A percentile compares a stretch with the other conserved stretches of the same genome.
phyloP scores from a whole-genome alignment of 2,797 vertebrate species.

The Neopelma chrysocephalum region DNA sequence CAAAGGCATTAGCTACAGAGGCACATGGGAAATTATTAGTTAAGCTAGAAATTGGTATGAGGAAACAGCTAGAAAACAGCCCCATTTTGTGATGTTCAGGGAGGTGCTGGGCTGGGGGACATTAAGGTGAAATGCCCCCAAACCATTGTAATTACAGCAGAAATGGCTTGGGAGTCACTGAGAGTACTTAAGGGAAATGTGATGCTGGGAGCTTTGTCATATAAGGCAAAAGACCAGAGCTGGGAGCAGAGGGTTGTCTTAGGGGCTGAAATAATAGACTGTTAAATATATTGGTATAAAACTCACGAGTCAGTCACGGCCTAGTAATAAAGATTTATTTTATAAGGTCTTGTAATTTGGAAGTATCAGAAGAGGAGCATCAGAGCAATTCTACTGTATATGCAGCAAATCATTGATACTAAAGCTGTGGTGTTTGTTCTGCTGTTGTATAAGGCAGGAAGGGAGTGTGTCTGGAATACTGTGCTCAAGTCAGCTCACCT shows the following conservation, averaged over 20 bases:
- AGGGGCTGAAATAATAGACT: neutral
- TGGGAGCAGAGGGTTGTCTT: neutral
- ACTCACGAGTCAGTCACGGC: neutral
- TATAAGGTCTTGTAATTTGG: neutral
- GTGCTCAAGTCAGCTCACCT: neutral
- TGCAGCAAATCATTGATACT: neutral
- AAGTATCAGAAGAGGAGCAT: neutral
- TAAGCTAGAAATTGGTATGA: neutral
- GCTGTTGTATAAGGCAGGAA: neutral
- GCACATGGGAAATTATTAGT: neutral
- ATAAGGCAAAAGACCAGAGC: neutral
- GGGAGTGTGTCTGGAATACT: neutral
- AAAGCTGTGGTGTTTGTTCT: rapidly evolving
- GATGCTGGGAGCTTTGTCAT: neutral
- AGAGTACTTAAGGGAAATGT: rapidly evolving
- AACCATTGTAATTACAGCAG: neutral
- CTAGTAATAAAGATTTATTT: neutral
- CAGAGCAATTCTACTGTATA: neutral
- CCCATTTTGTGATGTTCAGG: neutral
- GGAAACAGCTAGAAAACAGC: neutral
- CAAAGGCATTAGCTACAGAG: neutral
- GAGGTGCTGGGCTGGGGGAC: neutral
- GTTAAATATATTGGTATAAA: neutral
- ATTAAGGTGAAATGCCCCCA: neutral
- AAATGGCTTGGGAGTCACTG: neutral